Evolutionary conservation across 2,797 vertebrate species (phyloP).

Genomic region (Steatocranus sp.): DNA sequence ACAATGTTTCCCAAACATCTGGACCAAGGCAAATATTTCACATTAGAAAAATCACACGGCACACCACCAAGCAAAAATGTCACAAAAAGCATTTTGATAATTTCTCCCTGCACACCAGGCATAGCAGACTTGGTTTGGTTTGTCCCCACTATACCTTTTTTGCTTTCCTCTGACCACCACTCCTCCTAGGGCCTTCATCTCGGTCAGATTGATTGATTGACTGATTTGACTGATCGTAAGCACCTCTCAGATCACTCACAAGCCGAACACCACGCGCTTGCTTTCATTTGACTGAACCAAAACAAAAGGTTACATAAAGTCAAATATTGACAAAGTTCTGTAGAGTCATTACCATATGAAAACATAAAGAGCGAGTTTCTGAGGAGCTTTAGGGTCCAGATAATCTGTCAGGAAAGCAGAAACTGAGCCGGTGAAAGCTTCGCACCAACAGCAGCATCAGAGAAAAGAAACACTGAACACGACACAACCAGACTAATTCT

Average conservation of each 20-base stretch:
- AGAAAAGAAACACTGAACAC: neutral
- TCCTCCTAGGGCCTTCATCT: rapidly evolving
- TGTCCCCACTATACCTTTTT: neutral
- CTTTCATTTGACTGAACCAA: neutral
- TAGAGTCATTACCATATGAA: neutral
- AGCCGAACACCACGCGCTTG: neutral
- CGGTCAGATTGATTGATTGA: neutral
- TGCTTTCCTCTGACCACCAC: neutral
- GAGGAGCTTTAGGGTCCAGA: neutral
- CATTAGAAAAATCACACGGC: neutral
- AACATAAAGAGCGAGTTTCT: neutral
- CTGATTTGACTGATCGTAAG: neutral
- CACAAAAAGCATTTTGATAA: neutral
- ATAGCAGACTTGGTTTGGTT: neutral
- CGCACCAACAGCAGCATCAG: neutral
- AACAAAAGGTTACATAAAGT: neutral
- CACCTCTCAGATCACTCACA: neutral
- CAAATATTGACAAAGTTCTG: neutral
- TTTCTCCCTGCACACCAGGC: rapidly evolving
- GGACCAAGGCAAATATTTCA: neutral
- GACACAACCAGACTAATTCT: rapidly evolving
- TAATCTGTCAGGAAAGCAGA: neutral
- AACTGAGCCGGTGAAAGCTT: neutral
- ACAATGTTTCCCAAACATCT: neutral
- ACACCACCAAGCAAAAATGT: rapidly evolving